Base-by-base conservation (phyloP, 2,888 invertebrate genomes). In the Tetragonisca angustula region DNA sequence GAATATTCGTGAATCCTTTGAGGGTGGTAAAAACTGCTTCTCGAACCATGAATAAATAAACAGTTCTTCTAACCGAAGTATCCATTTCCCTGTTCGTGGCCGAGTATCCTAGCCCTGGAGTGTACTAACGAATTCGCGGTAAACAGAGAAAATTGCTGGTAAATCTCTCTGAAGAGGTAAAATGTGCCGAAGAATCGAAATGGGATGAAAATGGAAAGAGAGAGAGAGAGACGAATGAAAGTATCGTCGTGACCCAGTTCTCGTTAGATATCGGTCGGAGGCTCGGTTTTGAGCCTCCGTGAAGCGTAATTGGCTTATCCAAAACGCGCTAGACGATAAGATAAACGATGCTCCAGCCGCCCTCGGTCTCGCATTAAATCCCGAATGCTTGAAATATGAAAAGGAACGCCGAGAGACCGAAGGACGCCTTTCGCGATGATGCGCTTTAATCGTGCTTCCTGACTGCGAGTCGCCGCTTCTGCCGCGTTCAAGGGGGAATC, bases 11-110 rank as follows among this genome's bases (percentile, higher is more conserved):
- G 82, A 78, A 86, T 90, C 87, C 87, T 91, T 87, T 89, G 88
- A 87, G 81, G 83, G 74, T 72, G 87, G 84, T 81, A 88, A 86
- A 83, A 77, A 88, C 84, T 83, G 69, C 80, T 87, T 79, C 84
- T 85, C 74, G 83, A 86, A 80, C 80, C 81, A 76, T 87, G 89
- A 90, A 90, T 90, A 90, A 90, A 90, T 91, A 90, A 88, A 89
- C 86, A 87, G 87, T 43, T 88, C 89, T 90, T 86, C 78, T 90
- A 90, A 87, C 80, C 87, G 72, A 68, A 91, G 88, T 79, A 88
- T 79, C 78, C 81, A 81, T 79, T 87, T 43, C 9, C 74, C 77
- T 77, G 79, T 84, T 73, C 78, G 85, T 83, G 81, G 73, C 80
- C 67, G 73, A 74, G 82, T 83, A 84, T 88, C 83, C 86, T 65